phyloP scores from a whole-genome alignment of 2,797 vertebrate species.

The Pseudomugil tenellus region DNA sequence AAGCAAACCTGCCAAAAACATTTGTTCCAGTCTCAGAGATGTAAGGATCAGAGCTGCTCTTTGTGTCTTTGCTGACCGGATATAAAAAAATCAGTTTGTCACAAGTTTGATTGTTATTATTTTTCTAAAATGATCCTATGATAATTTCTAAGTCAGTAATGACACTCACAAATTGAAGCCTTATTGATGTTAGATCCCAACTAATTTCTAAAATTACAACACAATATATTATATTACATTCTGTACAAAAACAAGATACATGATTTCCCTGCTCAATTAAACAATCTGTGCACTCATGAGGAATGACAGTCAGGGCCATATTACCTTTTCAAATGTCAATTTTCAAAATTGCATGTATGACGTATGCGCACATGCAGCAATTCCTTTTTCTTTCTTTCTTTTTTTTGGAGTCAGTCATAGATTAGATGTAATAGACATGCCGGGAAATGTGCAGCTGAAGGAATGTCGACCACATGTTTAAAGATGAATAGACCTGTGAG shows the following conservation, averaged over 20 bases:
- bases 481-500: slow-evolving; percentile 85
- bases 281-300: slow-evolving; percentile 32
- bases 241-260: slow-evolving; percentile 5
- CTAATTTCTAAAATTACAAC: slow-evolving; percentile 14
- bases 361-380: slow-evolving; percentile 64
- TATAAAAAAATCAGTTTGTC: neutral
- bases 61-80: neutral
- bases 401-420: slow-evolving; percentile 77
- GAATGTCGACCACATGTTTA: slow-evolving; percentile 87
- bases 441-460: slow-evolving; percentile 83
- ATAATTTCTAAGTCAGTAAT: neutral
- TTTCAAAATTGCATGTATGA: slow-evolving; percentile 75
- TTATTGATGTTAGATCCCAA: slow-evolving; percentile 7
- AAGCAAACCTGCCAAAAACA: neutral
- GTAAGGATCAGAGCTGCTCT: neutral
- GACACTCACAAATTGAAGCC: neutral
- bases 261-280: slow-evolving; percentile 29
- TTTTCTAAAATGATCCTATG: neutral
- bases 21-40: neutral
- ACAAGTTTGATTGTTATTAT: neutral
- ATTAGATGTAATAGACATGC: slow-evolving; percentile 86
- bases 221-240: neutral
- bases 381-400: slow-evolving; percentile 46
- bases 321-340: slow-evolving; percentile 69
- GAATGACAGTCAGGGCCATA: slow-evolving; percentile 59